Evolutionary conservation across 2,113 vertebrate species (phyloP), one percentile per base, ranked within the genome.

Genomic region (Mus spicilegus): DNA sequence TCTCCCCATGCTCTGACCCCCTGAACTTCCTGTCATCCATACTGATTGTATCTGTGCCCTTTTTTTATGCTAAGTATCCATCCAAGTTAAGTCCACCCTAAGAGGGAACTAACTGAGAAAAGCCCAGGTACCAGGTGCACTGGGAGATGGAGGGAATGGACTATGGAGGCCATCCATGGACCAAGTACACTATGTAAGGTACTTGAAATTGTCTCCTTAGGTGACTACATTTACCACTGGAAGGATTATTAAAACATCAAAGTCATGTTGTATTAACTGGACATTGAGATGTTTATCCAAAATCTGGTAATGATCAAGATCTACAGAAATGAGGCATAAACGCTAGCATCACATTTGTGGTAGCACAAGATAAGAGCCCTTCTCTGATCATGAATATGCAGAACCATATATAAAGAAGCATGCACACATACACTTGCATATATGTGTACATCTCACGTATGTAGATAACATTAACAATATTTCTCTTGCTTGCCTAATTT

Each of bases 221-320:
- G 19, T 75, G 24, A 76, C 0, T 10, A 81, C 9, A 28, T 61
- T 89, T 69, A 69, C 42, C 54, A 89, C 75, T 36, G 7, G 10
- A 10, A 93, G 89, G 63, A 77, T 82, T 72, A 36, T 73, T 75
- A 65, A 17, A 26, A 72, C 12, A 80, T 51, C 63, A 96, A 70
- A 20, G 78, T 85, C 58, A 89, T 1, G 14, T 72, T 87, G 58
- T 82, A 77, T 84, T 87, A 92, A 78, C 26, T 76, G 42, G 91
- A 92, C 94, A 77, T 51, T 81, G 49, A 2, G 20, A 28, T 42
- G 5, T 85, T 80, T 61, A 94, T n/a, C 93, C 39, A 72, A 87
- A 80, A 16, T 95, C 46, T 87, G 24, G 8, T 56, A 95, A 90
- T 84, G 88, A 80, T 93, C 11, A 82, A 95, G 33, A 94, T n/a